Conservation (phyloP, 1,140 invertebrate species). For the Caerostris extrusa region DNA sequence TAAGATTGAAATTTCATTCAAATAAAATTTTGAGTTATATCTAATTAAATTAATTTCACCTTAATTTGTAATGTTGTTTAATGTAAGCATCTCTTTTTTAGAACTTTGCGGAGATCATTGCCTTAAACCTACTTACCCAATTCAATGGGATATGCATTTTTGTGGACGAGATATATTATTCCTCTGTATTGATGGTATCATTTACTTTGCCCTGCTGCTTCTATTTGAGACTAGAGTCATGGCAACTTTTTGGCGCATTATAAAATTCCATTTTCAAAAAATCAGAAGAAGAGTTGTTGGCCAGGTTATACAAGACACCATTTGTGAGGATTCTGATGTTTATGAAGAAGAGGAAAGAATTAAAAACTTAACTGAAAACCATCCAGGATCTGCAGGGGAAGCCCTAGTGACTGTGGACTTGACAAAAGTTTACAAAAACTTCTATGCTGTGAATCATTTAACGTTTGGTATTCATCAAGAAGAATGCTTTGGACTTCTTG, state of each 20-base stretch:
- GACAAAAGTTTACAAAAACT: slow-evolving; percentile 77
- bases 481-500: slow-evolving; percentile 84
- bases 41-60: not conserved
- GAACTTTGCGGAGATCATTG: slow-evolving; percentile 64
- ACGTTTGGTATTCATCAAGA: slow-evolving; percentile 80
- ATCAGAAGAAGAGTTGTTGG: not conserved
- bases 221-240: slow-evolving; percentile 60
- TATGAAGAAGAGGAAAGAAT: slow-evolving; percentile 38
- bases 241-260: not conserved
- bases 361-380: not conserved
- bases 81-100: not conserved
- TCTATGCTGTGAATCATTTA: slow-evolving; percentile 78
- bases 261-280: not conserved
- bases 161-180: slow-evolving; percentile 63
- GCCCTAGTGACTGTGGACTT: slow-evolving; percentile 74
- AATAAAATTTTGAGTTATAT: not conserved
- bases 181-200: slow-evolving; percentile 65
- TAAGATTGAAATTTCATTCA: not conserved
- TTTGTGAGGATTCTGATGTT: slow-evolving; percentile 62
- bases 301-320: not conserved
- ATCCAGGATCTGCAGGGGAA: slow-evolving; percentile 37
- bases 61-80: slow-evolving; percentile 14
- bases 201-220: slow-evolving; percentile 72
- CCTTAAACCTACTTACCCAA: not conserved
- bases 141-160: slow-evolving; percentile 26